phyloP scores from a whole-genome alignment of 2,888 invertebrate genomes.

The Eurois occulta region DNA sequence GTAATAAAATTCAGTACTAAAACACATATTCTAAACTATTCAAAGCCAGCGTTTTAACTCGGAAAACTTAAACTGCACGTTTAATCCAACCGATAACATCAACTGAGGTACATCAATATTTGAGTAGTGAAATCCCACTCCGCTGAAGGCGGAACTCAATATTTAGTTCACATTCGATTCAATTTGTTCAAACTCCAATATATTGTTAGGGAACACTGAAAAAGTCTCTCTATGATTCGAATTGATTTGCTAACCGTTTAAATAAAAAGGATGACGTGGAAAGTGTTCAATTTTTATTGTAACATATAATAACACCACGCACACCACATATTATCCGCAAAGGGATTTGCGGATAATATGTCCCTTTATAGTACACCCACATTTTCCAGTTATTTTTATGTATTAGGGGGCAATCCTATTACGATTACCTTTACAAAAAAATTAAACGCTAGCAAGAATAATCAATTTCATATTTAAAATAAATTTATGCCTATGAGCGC shows the following conservation, averaged over 20 bases:
- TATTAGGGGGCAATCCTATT: not conserved
- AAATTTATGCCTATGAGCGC: not conserved
- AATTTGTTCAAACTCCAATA: conserved; percentile 73
- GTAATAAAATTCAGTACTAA: conserved; percentile 28
- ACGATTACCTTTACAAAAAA: not conserved
- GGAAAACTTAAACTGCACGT: conserved; percentile 52
- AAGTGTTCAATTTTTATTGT: not conserved
- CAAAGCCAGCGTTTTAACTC: conserved; percentile 42
- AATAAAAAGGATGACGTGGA: conserved; percentile 18
- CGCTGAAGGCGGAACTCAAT: conserved; percentile 70
- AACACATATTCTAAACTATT: conserved; percentile 5
- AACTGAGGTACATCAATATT: conserved; percentile 67
- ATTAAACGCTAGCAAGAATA: not conserved
- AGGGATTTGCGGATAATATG: not conserved
- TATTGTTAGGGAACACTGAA: conserved; percentile 33
- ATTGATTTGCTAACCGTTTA: conserved; percentile 41
- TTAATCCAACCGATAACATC: conserved; percentile 51
- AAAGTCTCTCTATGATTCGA: conserved; percentile 41
- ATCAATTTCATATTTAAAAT: not conserved
- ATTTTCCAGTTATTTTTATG: not conserved
- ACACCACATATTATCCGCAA: no score
- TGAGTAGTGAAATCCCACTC: conserved; percentile 69
- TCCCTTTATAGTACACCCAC: not conserved
- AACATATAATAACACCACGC: not conserved
- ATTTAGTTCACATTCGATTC: conserved; percentile 73